Evolutionary conservation across 2,113 vertebrate species (phyloP), one percentile per base, ranked within the genome.

Genomic region (Bothrops jararaca): DNA sequence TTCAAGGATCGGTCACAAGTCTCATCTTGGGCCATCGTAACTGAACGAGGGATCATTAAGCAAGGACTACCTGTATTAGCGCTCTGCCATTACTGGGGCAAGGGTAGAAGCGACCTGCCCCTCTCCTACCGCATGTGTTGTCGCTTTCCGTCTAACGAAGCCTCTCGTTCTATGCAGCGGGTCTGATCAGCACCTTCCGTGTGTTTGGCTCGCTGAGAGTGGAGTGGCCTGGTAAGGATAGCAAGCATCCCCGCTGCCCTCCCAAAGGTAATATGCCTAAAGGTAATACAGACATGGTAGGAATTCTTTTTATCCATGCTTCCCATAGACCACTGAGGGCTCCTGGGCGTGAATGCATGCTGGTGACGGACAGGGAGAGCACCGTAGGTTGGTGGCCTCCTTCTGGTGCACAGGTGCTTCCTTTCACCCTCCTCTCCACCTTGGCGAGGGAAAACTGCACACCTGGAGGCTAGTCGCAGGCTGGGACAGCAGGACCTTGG

Each of bases 231-330:
- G 99, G 99, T 99, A 99, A 99, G 99, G 99, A 99, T 98, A 99
- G 99, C 96, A 99, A 99, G 97, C 99, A 99, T 97, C 99, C 99
- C 89, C 99, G 99, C 97, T 99, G 99, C 97, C 99, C 99, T 98
- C 99, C 99, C 96, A 99, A 99, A 99, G 99, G 99, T 99, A 99
- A 99, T 99, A 98, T 98, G 97, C 99, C 99, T 80, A 99, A 99
- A 99, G 99, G 99, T 99, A 99, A 99, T 98, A 97, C 94, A 96
- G 95, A 98, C 97, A 97, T 98, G 99, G 99, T 99, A 99, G 98
- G 99, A 97, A 94, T 23, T 95, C 91, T 85, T 96, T 97, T 97
- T 96, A 96, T 96, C 96, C 95, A 96, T 97, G 95, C 95, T 96
- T 96, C 92, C 13, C 86, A 97, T 95, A 95, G 91, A 95, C 94